These are phyloP conservation scores for Orchestia grillus DNA, from an alignment of 1,140 invertebrate genomes.

Conservation along the genomic window DNA sequence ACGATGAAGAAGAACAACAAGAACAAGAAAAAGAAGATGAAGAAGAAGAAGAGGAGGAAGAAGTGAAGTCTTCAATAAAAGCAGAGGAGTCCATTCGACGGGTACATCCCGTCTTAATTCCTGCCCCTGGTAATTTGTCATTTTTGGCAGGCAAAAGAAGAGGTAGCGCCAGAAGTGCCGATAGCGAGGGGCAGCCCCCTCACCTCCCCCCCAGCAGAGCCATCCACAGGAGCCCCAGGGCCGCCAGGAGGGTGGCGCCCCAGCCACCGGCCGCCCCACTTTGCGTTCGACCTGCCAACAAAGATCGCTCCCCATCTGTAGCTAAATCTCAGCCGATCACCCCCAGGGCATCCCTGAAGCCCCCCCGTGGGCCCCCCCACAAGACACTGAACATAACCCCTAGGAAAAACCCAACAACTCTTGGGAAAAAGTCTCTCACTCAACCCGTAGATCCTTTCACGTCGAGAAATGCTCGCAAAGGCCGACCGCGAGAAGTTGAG, in stretches of 20 bases:
- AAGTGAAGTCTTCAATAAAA: background rate
- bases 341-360: background rate
- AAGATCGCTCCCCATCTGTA: background rate
- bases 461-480: background rate
- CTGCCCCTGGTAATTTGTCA: background rate
- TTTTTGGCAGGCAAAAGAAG: background rate
- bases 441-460: background rate
- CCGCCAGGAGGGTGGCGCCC: background rate
- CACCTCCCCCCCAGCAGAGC: background rate
- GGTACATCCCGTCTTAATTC: background rate
- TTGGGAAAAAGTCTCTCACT: background rate
- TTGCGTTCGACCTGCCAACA: background rate
- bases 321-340: background rate
- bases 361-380: background rate
- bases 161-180: background rate
- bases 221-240: background rate
- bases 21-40: background rate
- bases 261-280: background rate
- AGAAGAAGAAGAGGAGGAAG: background rate
- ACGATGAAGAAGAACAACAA: constrained; percentile 32
- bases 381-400: background rate
- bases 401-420: background rate
- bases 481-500: background rate
- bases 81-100: background rate
- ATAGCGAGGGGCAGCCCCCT: background rate